A percentile compares a stretch with the other conserved stretches of the same genome.
Evolutionary conservation across 37 sponge, comb jelly and placozoan genomes (phyloP).

Genomic region (Hexactinellida sp.): DNA sequence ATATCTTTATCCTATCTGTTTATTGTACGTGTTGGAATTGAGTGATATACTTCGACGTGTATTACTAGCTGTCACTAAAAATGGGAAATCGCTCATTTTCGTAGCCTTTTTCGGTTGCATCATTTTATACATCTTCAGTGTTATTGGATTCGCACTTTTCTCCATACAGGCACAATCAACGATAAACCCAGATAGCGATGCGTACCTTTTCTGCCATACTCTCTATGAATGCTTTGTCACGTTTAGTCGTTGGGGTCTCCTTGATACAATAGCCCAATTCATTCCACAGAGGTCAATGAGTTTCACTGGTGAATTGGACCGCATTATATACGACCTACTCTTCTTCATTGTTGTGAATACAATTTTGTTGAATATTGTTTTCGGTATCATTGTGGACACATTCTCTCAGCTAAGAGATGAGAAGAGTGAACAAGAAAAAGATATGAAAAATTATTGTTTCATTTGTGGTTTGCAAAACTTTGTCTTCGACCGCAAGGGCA

Average conservation of each 20-base stretch:
- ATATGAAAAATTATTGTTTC: not conserved
- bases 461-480: not conserved
- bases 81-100: constrained; percentile 50
- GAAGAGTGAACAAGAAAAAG: not conserved
- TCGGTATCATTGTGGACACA: constrained; percentile 80
- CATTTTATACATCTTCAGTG: constrained; percentile 58
- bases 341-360: constrained; percentile 76
- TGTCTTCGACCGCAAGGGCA: not conserved
- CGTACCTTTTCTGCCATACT: constrained; percentile 28
- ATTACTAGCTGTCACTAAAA: constrained; percentile 50
- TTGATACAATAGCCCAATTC: constrained; percentile 24
- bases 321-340: constrained; percentile 41
- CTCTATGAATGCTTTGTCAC: constrained; percentile 41
- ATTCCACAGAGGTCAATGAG: not conserved
- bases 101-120: constrained; percentile 41
- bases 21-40: constrained; percentile 41
- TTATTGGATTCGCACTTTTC: constrained; percentile 51
- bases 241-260: constrained; percentile 32
- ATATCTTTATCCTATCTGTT: constrained; percentile 62
- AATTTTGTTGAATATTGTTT: constrained; percentile 69
- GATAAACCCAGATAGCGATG: constrained; percentile 13
- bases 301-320: not conserved
- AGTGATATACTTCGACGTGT: constrained; percentile 65
- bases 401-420: constrained; percentile 70
- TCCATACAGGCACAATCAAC: constrained; percentile 20